phyloP scores from a whole-genome alignment of 2,797 vertebrate species.

The Bradypus variegatus region DNA sequence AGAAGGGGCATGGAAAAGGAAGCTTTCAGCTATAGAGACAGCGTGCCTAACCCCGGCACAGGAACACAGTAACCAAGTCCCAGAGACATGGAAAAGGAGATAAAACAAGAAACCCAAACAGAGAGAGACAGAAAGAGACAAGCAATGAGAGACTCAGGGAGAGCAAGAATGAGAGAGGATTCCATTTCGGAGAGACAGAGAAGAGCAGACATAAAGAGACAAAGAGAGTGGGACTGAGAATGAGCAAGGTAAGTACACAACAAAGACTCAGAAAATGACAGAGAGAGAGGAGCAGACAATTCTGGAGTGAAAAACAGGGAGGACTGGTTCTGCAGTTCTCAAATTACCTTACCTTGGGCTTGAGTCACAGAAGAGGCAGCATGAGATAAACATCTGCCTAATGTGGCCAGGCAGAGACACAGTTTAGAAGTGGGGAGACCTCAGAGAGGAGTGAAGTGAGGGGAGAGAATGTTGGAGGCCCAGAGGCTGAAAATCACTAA shows the following conservation, averaged over 20 bases:
- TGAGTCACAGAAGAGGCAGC: not conserved
- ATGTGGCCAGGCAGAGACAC: not conserved
- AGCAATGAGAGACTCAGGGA: not conserved
- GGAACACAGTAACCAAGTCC: not conserved
- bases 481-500: not conserved
- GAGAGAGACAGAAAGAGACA: not conserved
- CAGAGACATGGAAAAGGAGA: not conserved
- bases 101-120: not conserved
- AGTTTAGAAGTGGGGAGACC: not conserved
- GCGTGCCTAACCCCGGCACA: not conserved
- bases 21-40: not conserved
- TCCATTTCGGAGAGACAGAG: not conserved
- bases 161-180: too few relatives aligned
- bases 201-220: not conserved
- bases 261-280: constrained; percentile 14
- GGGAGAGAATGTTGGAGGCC: not conserved
- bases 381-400: constrained; percentile 9
- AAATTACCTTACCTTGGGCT: not conserved
- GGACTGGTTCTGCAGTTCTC: not conserved
- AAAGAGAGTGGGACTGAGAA: not conserved
- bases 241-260: not conserved
- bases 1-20: not conserved
- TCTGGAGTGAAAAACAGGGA: not conserved
- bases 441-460: not conserved
- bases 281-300: not conserved